Conservation (phyloP, 2,797 vertebrate species). For the Anguilla megastoma region DNA sequence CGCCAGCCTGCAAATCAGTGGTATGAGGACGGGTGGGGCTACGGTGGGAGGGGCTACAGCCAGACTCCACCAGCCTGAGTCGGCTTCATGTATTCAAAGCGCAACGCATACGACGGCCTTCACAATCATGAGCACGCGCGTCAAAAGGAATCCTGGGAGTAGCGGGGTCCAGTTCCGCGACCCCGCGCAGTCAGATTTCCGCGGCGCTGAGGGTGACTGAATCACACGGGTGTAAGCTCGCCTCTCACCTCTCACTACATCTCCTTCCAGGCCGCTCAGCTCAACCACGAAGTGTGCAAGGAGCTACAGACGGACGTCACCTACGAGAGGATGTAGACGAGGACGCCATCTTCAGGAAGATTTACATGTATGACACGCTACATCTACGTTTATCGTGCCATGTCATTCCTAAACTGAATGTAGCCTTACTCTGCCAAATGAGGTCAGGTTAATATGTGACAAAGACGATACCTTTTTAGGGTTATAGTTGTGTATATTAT, state of each 20-base stretch:
- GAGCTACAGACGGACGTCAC: conserved; percentile 43
- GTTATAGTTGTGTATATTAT: background rate
- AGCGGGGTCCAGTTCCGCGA: background rate
- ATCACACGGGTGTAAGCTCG: background rate
- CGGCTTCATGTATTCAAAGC: background rate
- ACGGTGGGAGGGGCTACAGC: too few species aligned
- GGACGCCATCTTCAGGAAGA: background rate
- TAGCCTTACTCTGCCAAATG: background rate
- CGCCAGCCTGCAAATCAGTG: background rate
- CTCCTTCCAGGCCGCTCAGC: conserved; percentile 33
- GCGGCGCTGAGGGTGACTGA: background rate
- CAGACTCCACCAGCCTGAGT: background rate
- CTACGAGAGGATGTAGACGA: background rate
- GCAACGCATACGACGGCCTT: background rate
- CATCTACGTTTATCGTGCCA: too few species aligned
- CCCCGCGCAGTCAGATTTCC: background rate
- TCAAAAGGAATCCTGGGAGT: background rate
- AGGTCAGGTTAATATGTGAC: background rate
- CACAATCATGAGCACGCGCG: background rate
- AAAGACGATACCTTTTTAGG: background rate
- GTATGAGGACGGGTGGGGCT: too few species aligned
- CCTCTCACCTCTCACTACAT: background rate
- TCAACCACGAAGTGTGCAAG: conserved; percentile 40
- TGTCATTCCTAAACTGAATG: background rate
- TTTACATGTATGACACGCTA: background rate